phyloP scores from a whole-genome alignment of 2,888 invertebrate species.

The Dolichomitus sp. region DNA sequence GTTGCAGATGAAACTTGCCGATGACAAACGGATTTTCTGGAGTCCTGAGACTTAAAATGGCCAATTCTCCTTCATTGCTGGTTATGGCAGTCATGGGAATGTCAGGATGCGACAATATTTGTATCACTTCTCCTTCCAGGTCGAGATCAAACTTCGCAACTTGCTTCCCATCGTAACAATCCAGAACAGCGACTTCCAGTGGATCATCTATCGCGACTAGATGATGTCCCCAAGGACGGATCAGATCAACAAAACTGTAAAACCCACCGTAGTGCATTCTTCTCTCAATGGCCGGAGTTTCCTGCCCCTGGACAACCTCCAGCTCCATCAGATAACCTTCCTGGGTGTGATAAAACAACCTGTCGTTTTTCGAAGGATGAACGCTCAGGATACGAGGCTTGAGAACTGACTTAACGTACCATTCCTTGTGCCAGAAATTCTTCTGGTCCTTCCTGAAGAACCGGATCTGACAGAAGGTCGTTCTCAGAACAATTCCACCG shows the following conservation, averaged over 20 bases:
- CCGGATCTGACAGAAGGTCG: slow-evolving; percentile 81
- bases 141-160: slow-evolving; percentile 70
- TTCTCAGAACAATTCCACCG: slow-evolving; percentile 78
- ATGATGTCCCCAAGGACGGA: slow-evolving; percentile 81
- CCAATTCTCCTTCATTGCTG: slow-evolving; percentile 77
- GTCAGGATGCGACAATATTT: slow-evolving; percentile 76
- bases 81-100: slow-evolving; percentile 76
- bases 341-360: slow-evolving; percentile 77
- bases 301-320: slow-evolving; percentile 58
- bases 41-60: slow-evolving; percentile 71
- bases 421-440: slow-evolving; percentile 74
- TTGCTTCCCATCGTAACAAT: slow-evolving; percentile 72
- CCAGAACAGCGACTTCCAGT: slow-evolving; percentile 74
- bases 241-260: slow-evolving; percentile 75
- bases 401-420: slow-evolving; percentile 73
- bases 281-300: slow-evolving; percentile 52
- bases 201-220: slow-evolving; percentile 72
- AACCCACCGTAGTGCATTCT: slow-evolving; percentile 71
- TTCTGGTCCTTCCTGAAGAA: slow-evolving; percentile 73
- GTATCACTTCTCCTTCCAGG: slow-evolving; percentile 70
- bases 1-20: slow-evolving; percentile 73
- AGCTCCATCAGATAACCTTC: slow-evolving; percentile 80
- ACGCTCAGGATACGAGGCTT: slow-evolving; percentile 74
- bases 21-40: slow-evolving; percentile 73
- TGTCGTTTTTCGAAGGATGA: slow-evolving; percentile 72